Conservation (phyloP, 2,113 vertebrate genomes). For the Cariama cristata region DNA sequence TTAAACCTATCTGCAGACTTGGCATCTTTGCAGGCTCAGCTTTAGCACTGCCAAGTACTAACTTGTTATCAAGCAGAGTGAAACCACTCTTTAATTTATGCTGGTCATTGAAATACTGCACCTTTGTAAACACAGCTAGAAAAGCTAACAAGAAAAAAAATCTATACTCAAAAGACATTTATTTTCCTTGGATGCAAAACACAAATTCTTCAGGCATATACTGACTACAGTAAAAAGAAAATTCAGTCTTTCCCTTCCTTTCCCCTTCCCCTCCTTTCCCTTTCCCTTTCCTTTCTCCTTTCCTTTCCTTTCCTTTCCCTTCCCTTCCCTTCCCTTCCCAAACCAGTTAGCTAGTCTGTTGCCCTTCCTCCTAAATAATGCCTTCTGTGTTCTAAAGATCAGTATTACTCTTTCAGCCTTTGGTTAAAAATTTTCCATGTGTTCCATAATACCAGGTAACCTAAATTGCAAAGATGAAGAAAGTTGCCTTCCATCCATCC, state of each 20-base stretch:
- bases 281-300: too few relatives aligned
- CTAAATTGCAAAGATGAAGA: not conserved
- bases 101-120: not conserved
- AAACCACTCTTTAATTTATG: not conserved
- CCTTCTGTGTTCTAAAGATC: not conserved
- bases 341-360: too few relatives aligned
- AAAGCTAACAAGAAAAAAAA: not conserved
- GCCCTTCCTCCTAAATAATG: not conserved
- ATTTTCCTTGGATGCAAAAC: not conserved
- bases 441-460: not conserved
- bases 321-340: too few relatives aligned
- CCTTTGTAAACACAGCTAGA: not conserved
- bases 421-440: not conserved
- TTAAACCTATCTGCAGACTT: rapidly evolving
- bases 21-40: not conserved
- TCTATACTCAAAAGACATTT: not conserved
- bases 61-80: not conserved
- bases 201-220: not conserved
- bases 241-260: not conserved
- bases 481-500: not conserved
- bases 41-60: not conserved
- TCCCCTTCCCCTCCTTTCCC: too few relatives aligned
- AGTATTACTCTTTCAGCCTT: not conserved
- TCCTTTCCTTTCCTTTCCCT: too few relatives aligned
- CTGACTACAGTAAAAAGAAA: not conserved